Base-by-base conservation (phyloP, 2,888 invertebrate genomes). In the Agriopis marginaria region DNA sequence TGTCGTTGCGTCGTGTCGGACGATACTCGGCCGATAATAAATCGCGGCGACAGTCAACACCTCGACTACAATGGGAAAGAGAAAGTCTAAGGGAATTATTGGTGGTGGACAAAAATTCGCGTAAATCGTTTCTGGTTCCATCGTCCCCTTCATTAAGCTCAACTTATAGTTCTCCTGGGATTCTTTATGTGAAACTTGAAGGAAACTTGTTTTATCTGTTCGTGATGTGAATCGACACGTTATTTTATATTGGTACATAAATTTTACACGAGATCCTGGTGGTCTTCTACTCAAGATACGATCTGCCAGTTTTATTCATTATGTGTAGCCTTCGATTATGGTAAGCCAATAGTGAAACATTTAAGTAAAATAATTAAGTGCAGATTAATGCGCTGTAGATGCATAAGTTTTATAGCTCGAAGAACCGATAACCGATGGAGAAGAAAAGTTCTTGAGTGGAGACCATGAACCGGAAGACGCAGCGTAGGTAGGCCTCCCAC, bases 21-120 rank as follows among this genome's bases (percentile, higher is more conserved):
- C 86, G 89, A 89, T 89, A 83, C 82, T 79, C 78, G 85, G 80
- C 77, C 80, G 79, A 77, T 86, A 85, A 92, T 92, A 93, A 93
- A 93, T 92, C 86, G 89, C 82, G 55, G 61, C 71, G 67, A 74
- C 73, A 79, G 79, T 86, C 87, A 85, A 89, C 91, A 92, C 91
- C 88, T 86, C 82, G 75, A 89, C 86, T 83, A 91, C 92, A 92
- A 92, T 90, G 90, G 88, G 75, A 86, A 86, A 86, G 92, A 91
- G 93, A 92, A 92, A 93, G 92, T 91, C 78, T 74, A 78, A 85
- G 86, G 88, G 88, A 87, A 87, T 90, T 88, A 82, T 82, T 83
- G 79, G 75, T 79, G 79, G 80, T 75, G 76, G 66, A 73, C 84
- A 87, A 87, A 87, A 86, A 84, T 79, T 74, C 78, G 73, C 78